Conservation (phyloP, 2,797 vertebrate genomes). For the Acipenser oxyrinchus region DNA sequence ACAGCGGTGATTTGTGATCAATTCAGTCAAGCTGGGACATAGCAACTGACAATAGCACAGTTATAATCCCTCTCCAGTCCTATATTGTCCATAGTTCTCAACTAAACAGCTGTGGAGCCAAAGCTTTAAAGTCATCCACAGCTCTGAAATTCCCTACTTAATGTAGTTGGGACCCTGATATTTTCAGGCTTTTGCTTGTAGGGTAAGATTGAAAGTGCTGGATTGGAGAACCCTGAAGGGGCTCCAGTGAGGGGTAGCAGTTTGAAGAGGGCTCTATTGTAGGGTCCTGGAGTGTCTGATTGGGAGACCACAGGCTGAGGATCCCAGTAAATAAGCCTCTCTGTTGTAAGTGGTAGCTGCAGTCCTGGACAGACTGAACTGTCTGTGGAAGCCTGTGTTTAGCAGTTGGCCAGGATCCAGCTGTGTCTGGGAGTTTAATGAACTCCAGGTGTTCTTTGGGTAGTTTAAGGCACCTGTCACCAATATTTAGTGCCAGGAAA, state of each 20-base stretch:
- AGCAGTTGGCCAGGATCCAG: constrained; percentile 72
- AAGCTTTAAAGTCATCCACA: too few species aligned
- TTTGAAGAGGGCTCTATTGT: constrained; percentile 18
- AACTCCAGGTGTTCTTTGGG: constrained; percentile 83
- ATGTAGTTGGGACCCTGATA: too few species aligned
- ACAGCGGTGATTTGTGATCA: too few species aligned
- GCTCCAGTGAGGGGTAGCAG: constrained; percentile 15
- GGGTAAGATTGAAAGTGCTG: constrained; percentile 50
- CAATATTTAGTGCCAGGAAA: constrained; percentile 67
- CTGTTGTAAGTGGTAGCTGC: constrained; percentile 21
- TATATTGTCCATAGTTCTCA: too few species aligned
- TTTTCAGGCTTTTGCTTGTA: constrained; percentile 35
- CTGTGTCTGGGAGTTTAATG: constrained; percentile 83
- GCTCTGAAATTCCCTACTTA: too few species aligned
- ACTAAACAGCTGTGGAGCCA: too few species aligned
- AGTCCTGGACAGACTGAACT: constrained; percentile 19
- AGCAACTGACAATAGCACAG: too few species aligned
- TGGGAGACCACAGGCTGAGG: constrained; percentile 36
- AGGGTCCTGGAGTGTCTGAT: not conserved
- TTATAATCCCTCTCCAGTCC: too few species aligned
- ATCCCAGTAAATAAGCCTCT: constrained; percentile 46
- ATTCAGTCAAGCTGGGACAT: too few species aligned
- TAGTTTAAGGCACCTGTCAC: constrained; percentile 87
- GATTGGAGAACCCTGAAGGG: constrained; percentile 27
- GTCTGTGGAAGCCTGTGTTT: constrained; percentile 34